Base-by-base conservation (phyloP, 2,797 vertebrate genomes). In the Cyprinodon diabolis region DNA sequence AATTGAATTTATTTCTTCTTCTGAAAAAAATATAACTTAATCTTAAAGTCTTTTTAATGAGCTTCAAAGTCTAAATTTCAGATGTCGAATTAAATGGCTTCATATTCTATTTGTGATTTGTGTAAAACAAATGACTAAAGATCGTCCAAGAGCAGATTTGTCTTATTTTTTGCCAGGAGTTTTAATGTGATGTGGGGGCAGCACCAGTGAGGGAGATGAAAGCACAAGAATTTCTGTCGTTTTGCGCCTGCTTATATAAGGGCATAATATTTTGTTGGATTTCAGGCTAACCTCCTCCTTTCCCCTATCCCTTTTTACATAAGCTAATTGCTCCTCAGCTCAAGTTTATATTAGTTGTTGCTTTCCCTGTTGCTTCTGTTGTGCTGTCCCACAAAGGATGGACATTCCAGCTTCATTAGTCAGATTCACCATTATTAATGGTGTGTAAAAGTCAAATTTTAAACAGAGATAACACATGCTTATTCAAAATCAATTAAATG, bases 331-430 rank as follows among this genome's bases (percentile, higher is more conserved):
- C 82, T 86, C 86, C 88, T 88, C 76, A 84, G 74, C 83, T 86
- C 82, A 89, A 89, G 85, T 91, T 91, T 81, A 77, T 37, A 11
- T 80, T 92, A 91, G 90, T 92, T 90, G 87, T 90, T 89, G 78
- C 90, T 93, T 89, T 35, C 40, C 35, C 58, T 62, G 17, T 40
- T 40, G 78, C 79, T 89, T 30, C 30, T 30, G 30, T 30, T 2
- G 51, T 52, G 76, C 76, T 84, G 72, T 80, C 69, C 21, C n/a
- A 52, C 69, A 69, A 74, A 74, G 71, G 74, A 81, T 75, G 70
- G 54, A 48, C 43, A 0, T 48, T 69, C 51, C n/a, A 9, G 54
- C 76, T 80, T 76, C 51, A 76, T 79, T 66, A 78, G 69, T 57
- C 79, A 68, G 67, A 60, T 68, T 74, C 43, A 45, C 74, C 58